Base-by-base conservation (phyloP, 1,140 invertebrate species). In the Himalopsyche phryganea region DNA sequence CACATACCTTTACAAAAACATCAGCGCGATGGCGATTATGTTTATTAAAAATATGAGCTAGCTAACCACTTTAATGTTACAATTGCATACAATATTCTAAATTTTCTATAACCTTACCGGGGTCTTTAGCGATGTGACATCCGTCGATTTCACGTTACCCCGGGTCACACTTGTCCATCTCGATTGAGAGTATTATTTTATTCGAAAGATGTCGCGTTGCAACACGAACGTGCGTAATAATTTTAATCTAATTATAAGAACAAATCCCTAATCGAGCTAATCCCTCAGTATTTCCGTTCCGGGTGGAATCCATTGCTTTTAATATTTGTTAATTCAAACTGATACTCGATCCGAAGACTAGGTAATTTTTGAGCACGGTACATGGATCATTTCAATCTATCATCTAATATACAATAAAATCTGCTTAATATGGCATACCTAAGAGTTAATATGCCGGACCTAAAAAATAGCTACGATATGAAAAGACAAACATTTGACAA, bases 311-410 rank as follows among this genome's bases (percentile, higher is more conserved):
- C 20, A 32, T 58, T 50, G 47, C 48, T 50, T 50, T 17, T 41
- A 7, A 23, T 36, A 13, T 51, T 41, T 50, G 20, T 35, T 38
- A 44, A 53, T 28, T 47, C 35, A 50, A 58, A 50, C 57, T 55
- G 54, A 57, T 51, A 50, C 54, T 58, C 53, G 48, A 20, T 17
- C 42, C 50, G 60, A 62, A 58, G 60, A 62, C 60, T 58, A 58
- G 60, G 42, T 62, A 36, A 49, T 50, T 62, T 62, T 62, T 62
- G 60, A 62, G 60, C 60, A 62, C 32, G 52, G 45, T 54, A 41
- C 45, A 47, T 53, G 60, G 56, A 52, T 62, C 46, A 53, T 62
- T 57, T 41, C 40, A 58, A 28, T 57, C 42, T 48, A 47, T 36
- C 40, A 54, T 42, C 45, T 55, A 55, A 55, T 55, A 55, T 61